Evolutionary conservation across 1,140 invertebrate species (phyloP).

Genomic region (Drosophila simulans): DNA sequence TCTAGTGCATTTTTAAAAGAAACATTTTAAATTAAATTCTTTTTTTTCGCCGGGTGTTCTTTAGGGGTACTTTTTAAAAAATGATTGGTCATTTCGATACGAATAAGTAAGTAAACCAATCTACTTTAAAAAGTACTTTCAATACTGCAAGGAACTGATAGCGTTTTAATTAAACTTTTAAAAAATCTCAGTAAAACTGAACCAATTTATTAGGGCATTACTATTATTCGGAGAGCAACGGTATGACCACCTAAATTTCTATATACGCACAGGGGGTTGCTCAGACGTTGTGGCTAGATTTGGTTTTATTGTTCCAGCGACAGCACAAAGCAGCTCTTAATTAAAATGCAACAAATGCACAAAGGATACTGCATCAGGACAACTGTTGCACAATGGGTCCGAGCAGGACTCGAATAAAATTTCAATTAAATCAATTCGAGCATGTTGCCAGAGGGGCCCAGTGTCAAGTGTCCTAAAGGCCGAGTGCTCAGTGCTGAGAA

Average conservation of each 20-base stretch:
- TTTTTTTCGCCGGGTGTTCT: no score
- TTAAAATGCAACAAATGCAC: conserved; percentile 71
- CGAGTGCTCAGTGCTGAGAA: neutral
- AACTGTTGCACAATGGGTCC: conserved; percentile 40
- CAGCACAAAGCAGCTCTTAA: conserved; percentile 67
- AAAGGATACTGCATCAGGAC: conserved; percentile 26
- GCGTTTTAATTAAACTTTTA: no score
- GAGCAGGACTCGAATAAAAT: conserved; percentile 47
- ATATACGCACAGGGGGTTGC: conserved; percentile 14
- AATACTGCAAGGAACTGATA: no score
- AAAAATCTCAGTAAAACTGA: no score
- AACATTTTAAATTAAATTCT: neutral
- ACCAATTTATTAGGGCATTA: neutral
- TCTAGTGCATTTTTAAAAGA: neutral
- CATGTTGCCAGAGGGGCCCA: conserved; percentile 36
- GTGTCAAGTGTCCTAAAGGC: conserved; percentile 24
- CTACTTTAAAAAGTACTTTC: no score
- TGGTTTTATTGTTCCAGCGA: conserved; percentile 15
- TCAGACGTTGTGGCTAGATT: conserved; percentile 40
- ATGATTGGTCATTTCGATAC: no score
- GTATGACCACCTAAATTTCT: conserved; percentile 6
- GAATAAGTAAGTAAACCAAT: no score
- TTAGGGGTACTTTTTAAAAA: no score
- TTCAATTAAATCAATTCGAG: conserved; percentile 63
- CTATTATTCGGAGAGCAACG: conserved; percentile 8